These are phyloP conservation scores for Coronaproctus castanopsis DNA, from an alignment of 2,888 invertebrate species.

Conservation along the genomic window DNA sequence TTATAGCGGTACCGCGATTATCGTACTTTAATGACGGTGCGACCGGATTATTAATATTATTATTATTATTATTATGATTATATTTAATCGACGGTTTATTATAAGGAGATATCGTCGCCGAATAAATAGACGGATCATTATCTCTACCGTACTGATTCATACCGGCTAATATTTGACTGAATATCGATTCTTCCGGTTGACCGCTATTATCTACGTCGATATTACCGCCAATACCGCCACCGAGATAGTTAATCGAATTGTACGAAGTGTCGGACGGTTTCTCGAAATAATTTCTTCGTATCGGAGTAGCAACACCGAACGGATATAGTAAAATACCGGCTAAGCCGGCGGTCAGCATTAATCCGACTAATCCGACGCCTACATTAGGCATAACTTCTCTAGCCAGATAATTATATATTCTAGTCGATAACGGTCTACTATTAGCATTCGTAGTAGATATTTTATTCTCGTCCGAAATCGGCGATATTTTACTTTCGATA, in stretches of 20 bases:
- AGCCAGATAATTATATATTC: conserved; percentile 55
- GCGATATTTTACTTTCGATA: conserved; percentile 26
- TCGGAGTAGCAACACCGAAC: conserved; percentile 31
- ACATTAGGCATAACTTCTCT: conserved; percentile 64
- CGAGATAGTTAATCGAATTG: conserved; percentile 45
- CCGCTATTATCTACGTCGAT: conserved; percentile 24
- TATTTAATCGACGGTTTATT: too few relatives aligned
- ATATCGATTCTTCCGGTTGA: conserved; percentile 54
- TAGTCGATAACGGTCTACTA: conserved; percentile 43
- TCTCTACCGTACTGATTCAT: conserved; percentile 27
- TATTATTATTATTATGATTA: conserved; percentile 3
- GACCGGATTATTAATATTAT: neutral
- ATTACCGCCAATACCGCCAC: conserved; percentile 17
- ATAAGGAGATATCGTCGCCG: too few relatives aligned
- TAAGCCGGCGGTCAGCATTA: conserved; percentile 50
- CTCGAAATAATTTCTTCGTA: conserved; percentile 18
- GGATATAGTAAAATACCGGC: conserved; percentile 60
- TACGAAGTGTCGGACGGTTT: conserved; percentile 26
- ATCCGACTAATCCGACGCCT: conserved; percentile 51
- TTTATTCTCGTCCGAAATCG: conserved; percentile 26
- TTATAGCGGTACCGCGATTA: neutral
- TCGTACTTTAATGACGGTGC: neutral
- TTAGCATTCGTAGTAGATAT: conserved; percentile 17
- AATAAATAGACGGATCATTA: neutral
- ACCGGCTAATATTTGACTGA: conserved; percentile 51